These are phyloP conservation scores for Hyposoter didymator DNA, from an alignment of 2,888 invertebrate species.

Conservation along the genomic window DNA sequence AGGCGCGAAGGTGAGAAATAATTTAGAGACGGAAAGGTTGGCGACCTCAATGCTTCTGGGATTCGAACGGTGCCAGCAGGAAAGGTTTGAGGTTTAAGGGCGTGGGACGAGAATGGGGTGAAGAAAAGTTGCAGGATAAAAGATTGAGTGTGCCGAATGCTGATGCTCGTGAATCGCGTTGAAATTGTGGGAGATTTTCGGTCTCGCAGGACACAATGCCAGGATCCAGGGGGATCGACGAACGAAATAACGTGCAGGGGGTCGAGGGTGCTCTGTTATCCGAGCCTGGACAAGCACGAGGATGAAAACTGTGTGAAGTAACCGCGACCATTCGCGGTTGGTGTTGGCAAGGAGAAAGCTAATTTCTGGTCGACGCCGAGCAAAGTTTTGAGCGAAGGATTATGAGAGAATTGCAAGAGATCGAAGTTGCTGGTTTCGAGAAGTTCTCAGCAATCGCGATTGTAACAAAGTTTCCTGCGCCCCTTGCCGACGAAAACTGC, in stretches of 20 bases:
- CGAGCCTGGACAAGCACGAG: background rate
- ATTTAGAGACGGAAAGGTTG: background rate
- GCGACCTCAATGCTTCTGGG: background rate
- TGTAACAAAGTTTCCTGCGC: background rate
- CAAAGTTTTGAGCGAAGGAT: background rate
- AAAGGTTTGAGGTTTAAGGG: background rate
- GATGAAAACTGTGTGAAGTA: background rate
- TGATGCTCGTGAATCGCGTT: background rate
- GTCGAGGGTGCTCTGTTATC: background rate
- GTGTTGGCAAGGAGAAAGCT: background rate
- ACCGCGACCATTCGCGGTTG: background rate
- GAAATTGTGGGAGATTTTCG: background rate
- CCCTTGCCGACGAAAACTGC: background rate
- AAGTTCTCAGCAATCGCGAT: background rate
- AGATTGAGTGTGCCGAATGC: background rate
- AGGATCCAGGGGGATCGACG: background rate
- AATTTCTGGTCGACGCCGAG: background rate
- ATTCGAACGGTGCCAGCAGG: background rate
- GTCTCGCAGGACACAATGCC: background rate
- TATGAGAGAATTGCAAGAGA: background rate
- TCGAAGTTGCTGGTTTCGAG: background rate
- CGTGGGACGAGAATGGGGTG: background rate
- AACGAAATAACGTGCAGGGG: background rate
- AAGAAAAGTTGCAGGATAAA: constrained; percentile 11
- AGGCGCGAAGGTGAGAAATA: too few relatives aligned